Evolutionary conservation across 1,140 invertebrate species (phyloP), one percentile per base, ranked within the genome.

Genomic region (Aphidius gifuensis): DNA sequence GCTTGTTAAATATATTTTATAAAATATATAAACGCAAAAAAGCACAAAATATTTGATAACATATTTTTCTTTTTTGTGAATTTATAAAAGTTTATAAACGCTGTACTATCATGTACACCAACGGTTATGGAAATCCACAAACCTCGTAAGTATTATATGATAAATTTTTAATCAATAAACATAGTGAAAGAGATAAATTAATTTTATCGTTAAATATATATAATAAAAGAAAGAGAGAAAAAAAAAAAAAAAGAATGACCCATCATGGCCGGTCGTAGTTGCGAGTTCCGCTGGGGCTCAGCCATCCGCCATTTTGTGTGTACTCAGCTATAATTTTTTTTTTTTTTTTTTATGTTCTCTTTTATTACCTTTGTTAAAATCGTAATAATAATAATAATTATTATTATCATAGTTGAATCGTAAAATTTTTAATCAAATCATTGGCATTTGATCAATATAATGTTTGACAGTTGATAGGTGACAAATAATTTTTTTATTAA

Each of bases 101-200:
- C 45, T 53, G 45, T 55, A 66, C 51, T 44, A 61, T 58, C 48
- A 80, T 80, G 79, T 79, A 80, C 63, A 75, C 56, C 65, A 78
- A 75, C 69, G 72, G 71, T 66, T 79, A 78, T 70, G 68, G 74
- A 64, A 74, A 75, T 74, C 76, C 23, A 32, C 23, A 78, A 69
- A 74, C 69, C 61, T 74, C 73, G 79, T 80, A 64, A 71, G 76
- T 77, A 57, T 16, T 58, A 6, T 5, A 50, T 47, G 9, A 21
- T 4, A n/a, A 4, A 5, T 11, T 40, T 47, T 32, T 21, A 42
- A 32, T 47, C 46, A 32, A 6, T 45, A 44, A 44, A 44, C 5
- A 11, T 44, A 11, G 23, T 32, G 23, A 32, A 4, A 32, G 23
- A 32, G 23, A 32, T 32, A 4, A 32, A 32, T 16, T 8, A 44